phyloP scores from a whole-genome alignment of 2,888 invertebrate species.

The Lottia scabra region DNA sequence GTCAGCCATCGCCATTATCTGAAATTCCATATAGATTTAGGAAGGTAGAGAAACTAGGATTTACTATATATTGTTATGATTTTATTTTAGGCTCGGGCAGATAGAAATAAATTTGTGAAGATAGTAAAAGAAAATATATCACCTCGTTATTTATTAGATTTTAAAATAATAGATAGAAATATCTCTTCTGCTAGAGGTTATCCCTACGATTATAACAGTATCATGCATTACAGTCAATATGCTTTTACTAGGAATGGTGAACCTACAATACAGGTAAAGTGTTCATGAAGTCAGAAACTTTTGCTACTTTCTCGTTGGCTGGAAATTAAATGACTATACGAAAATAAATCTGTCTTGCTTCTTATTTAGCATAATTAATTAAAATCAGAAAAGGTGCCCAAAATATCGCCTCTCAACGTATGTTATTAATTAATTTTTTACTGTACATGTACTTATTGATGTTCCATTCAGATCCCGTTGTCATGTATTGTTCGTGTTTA shows the following conservation, averaged over 20 bases:
- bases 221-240: conserved; percentile 62
- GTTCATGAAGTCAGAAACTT: not conserved
- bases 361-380: no score
- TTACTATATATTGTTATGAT: not conserved
- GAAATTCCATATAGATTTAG: not conserved
- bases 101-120: conserved; percentile 57
- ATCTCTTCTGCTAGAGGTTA: conserved; percentile 53
- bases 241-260: conserved; percentile 56
- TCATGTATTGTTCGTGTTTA: no score
- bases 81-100: conserved; percentile 53
- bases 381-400: no score
- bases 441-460: no score
- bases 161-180: conserved; percentile 43
- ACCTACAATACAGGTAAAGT: conserved; percentile 55
- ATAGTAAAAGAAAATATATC: conserved; percentile 56
- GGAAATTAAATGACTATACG: no score
- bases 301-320: no score
- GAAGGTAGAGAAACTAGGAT: not conserved
- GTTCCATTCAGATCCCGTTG: no score
- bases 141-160: conserved; percentile 49
- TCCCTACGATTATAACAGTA: conserved; percentile 62
- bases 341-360: no score
- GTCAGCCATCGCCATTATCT: not conserved
- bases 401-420: no score
- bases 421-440: no score